Evolutionary conservation across 2,797 vertebrate species (phyloP).

Genomic region (Heliangelus exortis): DNA sequence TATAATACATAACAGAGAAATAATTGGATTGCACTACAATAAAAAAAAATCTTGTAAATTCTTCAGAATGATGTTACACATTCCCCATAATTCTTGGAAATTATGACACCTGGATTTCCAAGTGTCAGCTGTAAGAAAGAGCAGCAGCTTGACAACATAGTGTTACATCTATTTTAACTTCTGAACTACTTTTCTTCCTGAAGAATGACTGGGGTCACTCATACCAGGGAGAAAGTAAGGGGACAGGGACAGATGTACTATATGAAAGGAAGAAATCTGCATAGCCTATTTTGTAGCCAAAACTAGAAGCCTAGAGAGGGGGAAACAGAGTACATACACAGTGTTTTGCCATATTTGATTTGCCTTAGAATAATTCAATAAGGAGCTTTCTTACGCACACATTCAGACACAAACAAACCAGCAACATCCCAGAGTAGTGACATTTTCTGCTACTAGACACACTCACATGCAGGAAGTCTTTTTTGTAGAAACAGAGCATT

Average conservation of each 20-base stretch:
- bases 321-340: background rate
- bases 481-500: background rate
- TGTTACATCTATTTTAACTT: background rate
- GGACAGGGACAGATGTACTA: background rate
- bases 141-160: background rate
- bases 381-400: background rate
- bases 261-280: background rate
- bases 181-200: background rate
- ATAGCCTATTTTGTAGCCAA: background rate
- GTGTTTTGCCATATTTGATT: background rate
- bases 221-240: background rate
- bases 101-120: background rate
- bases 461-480: background rate
- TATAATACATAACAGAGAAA: background rate
- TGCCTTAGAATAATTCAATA: background rate
- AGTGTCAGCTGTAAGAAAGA: background rate
- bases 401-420: background rate
- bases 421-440: background rate
- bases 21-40: constrained; percentile 5
- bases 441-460: background rate
- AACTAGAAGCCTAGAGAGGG: background rate
- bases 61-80: background rate
- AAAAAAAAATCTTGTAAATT: background rate
- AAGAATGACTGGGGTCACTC: background rate
- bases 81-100: background rate